phyloP scores from a whole-genome alignment of 2,113 vertebrate genomes.

The Mesembrinibis cayennensis region DNA sequence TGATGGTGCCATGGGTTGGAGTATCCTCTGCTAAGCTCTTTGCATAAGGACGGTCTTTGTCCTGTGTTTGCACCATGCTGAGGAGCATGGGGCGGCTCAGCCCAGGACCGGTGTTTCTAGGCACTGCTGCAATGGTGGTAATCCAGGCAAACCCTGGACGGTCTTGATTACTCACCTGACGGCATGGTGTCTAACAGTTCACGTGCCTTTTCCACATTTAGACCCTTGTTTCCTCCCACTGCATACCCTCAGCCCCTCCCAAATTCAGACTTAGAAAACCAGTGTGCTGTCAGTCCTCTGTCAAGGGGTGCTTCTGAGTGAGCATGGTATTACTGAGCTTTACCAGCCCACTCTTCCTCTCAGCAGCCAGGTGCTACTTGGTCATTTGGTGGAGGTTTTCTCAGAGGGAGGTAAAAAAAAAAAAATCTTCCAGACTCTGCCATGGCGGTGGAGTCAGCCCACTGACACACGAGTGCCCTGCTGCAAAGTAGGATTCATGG shows the following conservation, averaged over 20 bases:
- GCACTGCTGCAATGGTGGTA: neutral
- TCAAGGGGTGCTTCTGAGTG: neutral
- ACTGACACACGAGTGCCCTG: neutral
- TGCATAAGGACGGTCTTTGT: neutral
- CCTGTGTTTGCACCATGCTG: accelerated
- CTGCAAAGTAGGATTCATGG: neutral
- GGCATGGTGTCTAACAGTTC: neutral
- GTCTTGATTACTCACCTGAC: neutral
- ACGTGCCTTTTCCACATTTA: neutral
- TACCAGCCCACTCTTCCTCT: neutral
- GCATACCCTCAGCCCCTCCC: neutral
- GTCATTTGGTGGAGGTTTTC: neutral
- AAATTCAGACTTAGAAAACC: neutral
- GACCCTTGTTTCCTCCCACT: neutral
- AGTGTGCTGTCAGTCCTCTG: neutral
- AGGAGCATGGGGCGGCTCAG: neutral
- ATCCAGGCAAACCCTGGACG: neutral
- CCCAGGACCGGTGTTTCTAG: neutral
- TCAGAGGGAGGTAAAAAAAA: neutral
- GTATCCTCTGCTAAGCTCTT: neutral
- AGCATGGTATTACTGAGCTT: accelerated
- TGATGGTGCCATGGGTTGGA: neutral
- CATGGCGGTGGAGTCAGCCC: neutral
- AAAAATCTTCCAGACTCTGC: neutral
- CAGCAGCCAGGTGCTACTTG: neutral